Base-by-base conservation (phyloP, 2,888 invertebrate genomes). In the Machimus rusticus region DNA sequence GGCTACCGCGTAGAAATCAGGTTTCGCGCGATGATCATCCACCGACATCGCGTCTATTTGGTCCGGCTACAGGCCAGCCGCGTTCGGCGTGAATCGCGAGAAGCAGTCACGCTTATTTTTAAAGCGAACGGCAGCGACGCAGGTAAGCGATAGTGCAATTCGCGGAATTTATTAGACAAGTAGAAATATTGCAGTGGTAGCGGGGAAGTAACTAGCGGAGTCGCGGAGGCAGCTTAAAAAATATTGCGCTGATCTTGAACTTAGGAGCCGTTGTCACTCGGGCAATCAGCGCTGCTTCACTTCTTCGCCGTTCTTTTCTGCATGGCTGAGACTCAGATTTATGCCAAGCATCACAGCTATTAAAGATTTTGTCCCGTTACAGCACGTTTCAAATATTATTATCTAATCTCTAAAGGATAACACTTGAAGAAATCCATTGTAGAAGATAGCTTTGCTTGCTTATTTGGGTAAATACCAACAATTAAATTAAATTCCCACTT, bases 1-100 rank as follows among this genome's bases (percentile, higher is more conserved):
- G 82, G 82, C 57, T 34, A 82, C 66, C 51, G 82, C 16, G n/a
- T 55, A 79, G 82, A 66, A 66, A 82, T 66, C 82, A 46, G 82
- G 82, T 82, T 82, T 82, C 19, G 57, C 37, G 43, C 34, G 57
- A 82, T 82, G 57, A 82, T 82, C 82, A 51, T 66, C 51, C 12
- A 57, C 55, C 55, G 82, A 23, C 39, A 66, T 37, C 57, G 66
- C 57, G 51, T 31, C 51, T 57, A 39, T 55, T 82, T 66, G 51
- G 79, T 57, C 51, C 82, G 57, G 31, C 81, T 81, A 55, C 23
- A 57, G 57, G 34, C 51, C 57, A 34, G 66, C 39, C 31, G 4
- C 37, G n/a, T n/a, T 12, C 66, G 9, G 34, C 34, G n/a, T 37
- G n/a, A 3, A 16, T 12, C 28, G 31, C 19, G 34, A 34, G 31